Percentiles rank a stretch among this genome's conserved stretches.
These are phyloP conservation scores for Rhizomys pruinosus DNA, from an alignment of 2,113 vertebrate genomes.

Conservation along the genomic window DNA sequence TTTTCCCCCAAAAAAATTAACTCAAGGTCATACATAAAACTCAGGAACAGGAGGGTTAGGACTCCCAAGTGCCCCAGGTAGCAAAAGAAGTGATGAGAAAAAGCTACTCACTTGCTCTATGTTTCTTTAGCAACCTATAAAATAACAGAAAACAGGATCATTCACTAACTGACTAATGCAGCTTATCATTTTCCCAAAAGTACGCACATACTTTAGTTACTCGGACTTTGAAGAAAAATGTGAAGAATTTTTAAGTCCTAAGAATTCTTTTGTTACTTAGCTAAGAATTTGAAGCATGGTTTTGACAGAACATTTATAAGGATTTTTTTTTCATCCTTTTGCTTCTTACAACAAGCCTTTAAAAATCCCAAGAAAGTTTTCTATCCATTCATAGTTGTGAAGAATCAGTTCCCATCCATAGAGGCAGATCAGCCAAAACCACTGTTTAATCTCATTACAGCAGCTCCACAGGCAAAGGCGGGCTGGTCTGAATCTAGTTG, in stretches of 20 bases:
- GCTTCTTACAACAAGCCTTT: background rate
- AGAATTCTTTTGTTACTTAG: background rate
- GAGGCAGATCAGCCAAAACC: background rate
- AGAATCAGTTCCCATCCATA: background rate
- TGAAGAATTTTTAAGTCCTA: background rate
- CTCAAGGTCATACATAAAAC: conserved; percentile 4
- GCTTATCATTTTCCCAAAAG: background rate
- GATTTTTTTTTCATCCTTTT: background rate
- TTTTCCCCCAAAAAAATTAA: background rate
- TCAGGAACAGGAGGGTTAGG: background rate
- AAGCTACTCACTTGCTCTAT: background rate
- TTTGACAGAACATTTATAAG: background rate
- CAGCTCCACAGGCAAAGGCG: background rate
- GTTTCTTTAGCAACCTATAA: conserved; percentile 43
- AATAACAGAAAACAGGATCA: background rate
- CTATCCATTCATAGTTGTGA: background rate
- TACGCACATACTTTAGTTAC: background rate
- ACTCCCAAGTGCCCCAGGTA: background rate
- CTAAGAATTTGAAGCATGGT: background rate
- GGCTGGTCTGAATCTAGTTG: background rate
- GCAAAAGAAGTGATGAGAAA: background rate
- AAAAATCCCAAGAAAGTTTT: conserved; percentile 11
- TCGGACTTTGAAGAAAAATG: background rate
- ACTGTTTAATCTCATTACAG: background rate
- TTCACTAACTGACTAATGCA: background rate